Evolutionary conservation across 2,113 vertebrate genomes (phyloP).

Genomic region (Beaufortia kweichowensis): DNA sequence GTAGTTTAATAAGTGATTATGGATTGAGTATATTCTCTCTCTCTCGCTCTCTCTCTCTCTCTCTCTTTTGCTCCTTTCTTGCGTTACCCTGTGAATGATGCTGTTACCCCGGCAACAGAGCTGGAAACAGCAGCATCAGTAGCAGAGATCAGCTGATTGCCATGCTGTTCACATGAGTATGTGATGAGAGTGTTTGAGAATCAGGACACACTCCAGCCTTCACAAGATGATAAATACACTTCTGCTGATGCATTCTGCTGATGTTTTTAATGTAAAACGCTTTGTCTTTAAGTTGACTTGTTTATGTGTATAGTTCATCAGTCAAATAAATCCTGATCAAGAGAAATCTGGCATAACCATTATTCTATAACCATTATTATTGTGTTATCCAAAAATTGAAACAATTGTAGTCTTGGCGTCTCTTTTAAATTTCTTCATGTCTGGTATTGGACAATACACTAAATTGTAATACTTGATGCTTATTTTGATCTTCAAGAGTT

Average conservation of each 20-base stretch:
- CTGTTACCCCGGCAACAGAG: conserved; percentile 53
- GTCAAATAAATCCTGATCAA: background rate
- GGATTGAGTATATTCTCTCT: conserved; percentile 15
- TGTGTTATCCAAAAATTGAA: too few relatives aligned
- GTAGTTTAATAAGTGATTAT: background rate
- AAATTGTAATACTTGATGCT: background rate
- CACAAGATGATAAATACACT: conserved; percentile 16
- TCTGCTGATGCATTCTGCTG: conserved; percentile 9
- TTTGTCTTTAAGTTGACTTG: background rate
- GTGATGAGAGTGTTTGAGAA: conserved; percentile 18
- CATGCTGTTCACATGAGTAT: conserved; percentile 29
- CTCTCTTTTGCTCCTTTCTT: background rate
- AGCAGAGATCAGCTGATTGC: conserved; percentile 48
- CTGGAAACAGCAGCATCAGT: conserved; percentile 44
- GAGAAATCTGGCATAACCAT: background rate
- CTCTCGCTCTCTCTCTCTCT: conserved; percentile 14
- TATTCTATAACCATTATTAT: too few relatives aligned
- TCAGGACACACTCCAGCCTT: background rate
- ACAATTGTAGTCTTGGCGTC: too few relatives aligned
- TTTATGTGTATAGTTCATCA: background rate
- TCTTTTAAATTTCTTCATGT: too few relatives aligned
- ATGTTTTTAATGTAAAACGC: background rate
- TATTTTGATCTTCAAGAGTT: background rate
- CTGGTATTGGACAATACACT: too few relatives aligned
- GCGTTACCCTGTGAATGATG: conserved; percentile 12